These are phyloP conservation scores for Drosophila kikkawai DNA, from an alignment of 1,140 invertebrate genomes.

Conservation along the genomic window DNA sequence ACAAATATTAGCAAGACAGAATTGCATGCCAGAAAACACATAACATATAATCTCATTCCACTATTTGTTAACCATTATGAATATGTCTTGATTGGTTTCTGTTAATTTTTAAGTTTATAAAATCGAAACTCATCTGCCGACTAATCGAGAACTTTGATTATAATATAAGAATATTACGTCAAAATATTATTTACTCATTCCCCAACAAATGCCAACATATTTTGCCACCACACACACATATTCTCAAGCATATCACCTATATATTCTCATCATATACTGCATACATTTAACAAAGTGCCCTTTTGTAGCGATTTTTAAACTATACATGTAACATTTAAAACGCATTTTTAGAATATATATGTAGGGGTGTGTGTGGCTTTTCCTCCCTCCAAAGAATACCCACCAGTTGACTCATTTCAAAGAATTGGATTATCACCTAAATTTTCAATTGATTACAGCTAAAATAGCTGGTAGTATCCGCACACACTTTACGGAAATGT, in stretches of 20 bases:
- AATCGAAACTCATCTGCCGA: neutral
- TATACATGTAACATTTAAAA: slow-evolving; percentile 26
- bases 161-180: neutral
- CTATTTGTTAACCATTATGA: slow-evolving; percentile 6
- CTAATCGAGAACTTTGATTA: neutral
- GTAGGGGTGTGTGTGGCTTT: slow-evolving; percentile 25
- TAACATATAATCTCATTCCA: slow-evolving; percentile 14
- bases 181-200: neutral
- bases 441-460: neutral
- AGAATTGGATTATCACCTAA: neutral
- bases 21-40: slow-evolving; percentile 1
- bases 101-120: neutral
- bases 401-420: slow-evolving; percentile 47
- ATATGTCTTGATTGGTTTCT: neutral
- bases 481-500: slow-evolving; percentile 7
- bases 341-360: slow-evolving; percentile 33
- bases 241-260: slow-evolving; percentile 18
- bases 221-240: slow-evolving; percentile 36
- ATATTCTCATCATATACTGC: slow-evolving; percentile 12
- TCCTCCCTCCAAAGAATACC: slow-evolving; percentile 26
- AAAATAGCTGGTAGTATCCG: slow-evolving; percentile 3
- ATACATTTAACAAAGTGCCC: slow-evolving; percentile 49
- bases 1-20: neutral
- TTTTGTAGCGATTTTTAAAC: slow-evolving; percentile 40
- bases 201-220: slow-evolving; percentile 25